Conservation (phyloP, 2,113 vertebrate genomes). For the Gnathonemus echidnorhynchus region DNA sequence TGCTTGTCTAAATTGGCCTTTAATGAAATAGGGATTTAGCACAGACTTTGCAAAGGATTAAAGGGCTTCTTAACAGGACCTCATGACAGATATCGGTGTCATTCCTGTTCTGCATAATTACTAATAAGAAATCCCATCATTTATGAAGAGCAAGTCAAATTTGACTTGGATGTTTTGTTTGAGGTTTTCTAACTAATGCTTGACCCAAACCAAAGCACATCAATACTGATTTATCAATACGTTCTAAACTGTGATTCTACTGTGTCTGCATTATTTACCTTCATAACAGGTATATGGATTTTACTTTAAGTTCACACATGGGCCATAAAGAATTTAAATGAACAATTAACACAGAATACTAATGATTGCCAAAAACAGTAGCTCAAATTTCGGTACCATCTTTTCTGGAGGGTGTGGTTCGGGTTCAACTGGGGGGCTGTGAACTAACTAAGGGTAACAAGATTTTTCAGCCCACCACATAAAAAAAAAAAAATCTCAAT, state of each 20-base stretch:
- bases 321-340: neutral
- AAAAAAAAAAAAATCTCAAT: neutral
- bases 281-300: neutral
- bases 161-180: neutral
- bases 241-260: neutral
- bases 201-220: neutral
- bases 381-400: neutral
- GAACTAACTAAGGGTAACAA: neutral
- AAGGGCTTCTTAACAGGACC: neutral
- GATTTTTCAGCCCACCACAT: neutral
- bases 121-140: neutral
- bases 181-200: neutral
- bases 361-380: neutral
- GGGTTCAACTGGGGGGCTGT: neutral
- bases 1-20: neutral
- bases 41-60: neutral
- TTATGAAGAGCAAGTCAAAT: neutral
- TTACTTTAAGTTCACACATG: neutral
- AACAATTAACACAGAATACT: neutral
- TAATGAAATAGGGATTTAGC: conserved; percentile 1
- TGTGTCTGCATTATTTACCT: neutral
- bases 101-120: neutral
- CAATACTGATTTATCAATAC: neutral
- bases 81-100: neutral
- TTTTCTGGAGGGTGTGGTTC: neutral